Conservation (phyloP, 1,140 invertebrate species). For the Oreohelix idahoensis region DNA sequence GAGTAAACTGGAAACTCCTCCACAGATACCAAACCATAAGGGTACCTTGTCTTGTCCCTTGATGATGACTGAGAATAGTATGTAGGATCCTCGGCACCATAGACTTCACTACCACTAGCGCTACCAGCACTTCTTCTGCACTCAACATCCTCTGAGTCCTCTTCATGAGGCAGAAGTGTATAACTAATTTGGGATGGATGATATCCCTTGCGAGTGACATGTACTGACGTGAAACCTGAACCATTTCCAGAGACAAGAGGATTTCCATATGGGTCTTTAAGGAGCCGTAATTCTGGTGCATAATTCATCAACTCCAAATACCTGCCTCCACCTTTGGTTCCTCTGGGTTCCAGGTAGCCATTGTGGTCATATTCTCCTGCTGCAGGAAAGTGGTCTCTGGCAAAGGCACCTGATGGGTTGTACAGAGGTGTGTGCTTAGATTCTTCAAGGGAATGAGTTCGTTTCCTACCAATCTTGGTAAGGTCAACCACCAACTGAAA, state of each 20-base stretch:
- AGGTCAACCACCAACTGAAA: constrained; percentile 49
- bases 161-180: constrained; percentile 20
- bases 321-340: constrained; percentile 27
- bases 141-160: not conserved
- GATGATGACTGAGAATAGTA: constrained; percentile 1
- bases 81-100: constrained; percentile 11
- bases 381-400: constrained; percentile 37
- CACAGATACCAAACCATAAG: constrained; percentile 39
- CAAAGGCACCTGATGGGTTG: not conserved
- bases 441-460: constrained; percentile 45
- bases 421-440: constrained; percentile 25
- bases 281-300: constrained; percentile 42
- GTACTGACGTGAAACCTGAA: constrained; percentile 15
- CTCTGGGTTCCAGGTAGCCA: constrained; percentile 49
- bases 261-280: constrained; percentile 15
- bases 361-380: constrained; percentile 46
- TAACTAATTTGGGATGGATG: constrained; percentile 12
- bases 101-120: not conserved
- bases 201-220: constrained; percentile 29
- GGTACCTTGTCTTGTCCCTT: not conserved
- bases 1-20: constrained; percentile 30
- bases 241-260: constrained; percentile 14
- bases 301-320: constrained; percentile 49
- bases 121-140: not conserved
- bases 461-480: constrained; percentile 41